Base-by-base conservation (phyloP, 2,113 vertebrate genomes). In the Pterocles gutturalis region DNA sequence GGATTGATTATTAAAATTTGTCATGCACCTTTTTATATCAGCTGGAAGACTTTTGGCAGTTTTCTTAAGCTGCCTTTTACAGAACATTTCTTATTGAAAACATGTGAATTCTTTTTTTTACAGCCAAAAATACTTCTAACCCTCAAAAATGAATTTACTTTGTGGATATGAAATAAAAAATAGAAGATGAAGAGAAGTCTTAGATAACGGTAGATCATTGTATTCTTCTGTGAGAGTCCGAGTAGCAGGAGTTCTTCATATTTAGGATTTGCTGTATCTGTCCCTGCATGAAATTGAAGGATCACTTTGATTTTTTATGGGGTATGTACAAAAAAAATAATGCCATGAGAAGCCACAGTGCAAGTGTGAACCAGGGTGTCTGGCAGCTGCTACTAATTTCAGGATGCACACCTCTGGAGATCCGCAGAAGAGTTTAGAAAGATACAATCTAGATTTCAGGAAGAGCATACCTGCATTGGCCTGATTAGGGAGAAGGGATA, bases 71-170 rank as follows among this genome's bases (percentile, higher is more conserved):
- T 45, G 8, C 1, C 6, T 78, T 90, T 55, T 69, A 19, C 3
- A 76, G 65, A 81, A 29, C 0, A 25, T 13, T 51, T 87, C 33
- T 84, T 81, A 54, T 38, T 73, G 25, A 92, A 87, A 84, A 84
- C 5, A 20, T 5, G 4, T 7, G 15, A 48, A 77, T 60, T 72
- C 1, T 49, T 87, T 84, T 84, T 82, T 67, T 83, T 3, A 8
- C 3, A 2, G 5, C 17, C 1, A 0, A 34, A 80, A 49, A 28
- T 21, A 28, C 28, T 55, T 84, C 17, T 65, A 43, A 15, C 2
- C 2, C 14, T 55, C 7, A 78, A 46, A 87, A 90, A 48, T 51
- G 2, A 41, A 26, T 49, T 76, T 80, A 0, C 21, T 67, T 53
- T 91, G 28, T 69, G 4, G 18, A 51, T 73, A 69, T 69, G 45